These are phyloP conservation scores for Furcula furcula DNA, from an alignment of 2,888 invertebrate species.

Conservation along the genomic window DNA sequence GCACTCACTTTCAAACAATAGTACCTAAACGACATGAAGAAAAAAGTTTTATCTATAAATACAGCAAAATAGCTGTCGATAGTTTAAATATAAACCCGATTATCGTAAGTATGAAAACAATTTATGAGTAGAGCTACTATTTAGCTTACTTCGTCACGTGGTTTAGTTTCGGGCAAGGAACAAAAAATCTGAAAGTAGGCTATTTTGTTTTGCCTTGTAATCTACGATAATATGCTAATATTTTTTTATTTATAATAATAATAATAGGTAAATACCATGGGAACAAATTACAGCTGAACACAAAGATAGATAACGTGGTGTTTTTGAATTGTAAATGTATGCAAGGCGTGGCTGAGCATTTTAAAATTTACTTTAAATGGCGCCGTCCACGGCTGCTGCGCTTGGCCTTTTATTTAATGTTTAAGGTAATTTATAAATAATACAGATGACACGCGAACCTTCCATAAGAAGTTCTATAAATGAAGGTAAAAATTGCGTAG, in stretches of 20 bases:
- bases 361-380: too few relatives aligned
- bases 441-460: too few relatives aligned
- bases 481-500: too few relatives aligned
- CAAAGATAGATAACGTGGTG: too few relatives aligned
- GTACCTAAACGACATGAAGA: neutral
- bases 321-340: too few relatives aligned
- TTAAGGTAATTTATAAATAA: too few relatives aligned
- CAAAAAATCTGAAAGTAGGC: slow-evolving; percentile 3
- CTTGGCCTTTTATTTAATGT: too few relatives aligned
- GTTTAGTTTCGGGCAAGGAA: neutral
- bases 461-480: too few relatives aligned
- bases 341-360: too few relatives aligned
- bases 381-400: too few relatives aligned
- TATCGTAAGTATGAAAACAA: slow-evolving; percentile 1
- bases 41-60: slow-evolving; percentile 1
- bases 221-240: neutral
- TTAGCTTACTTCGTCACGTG: neutral
- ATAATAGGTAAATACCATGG: neutral
- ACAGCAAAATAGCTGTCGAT: neutral
- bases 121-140: neutral
- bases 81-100: neutral
- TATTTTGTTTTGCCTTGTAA: slow-evolving; percentile 1
- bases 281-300: too few relatives aligned
- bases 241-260: neutral
- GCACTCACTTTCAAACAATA: neutral